Percentiles rank a stretch among this genome's conserved stretches.
Conservation (phyloP, 2,113 vertebrate species). For the Ursus arctos region DNA sequence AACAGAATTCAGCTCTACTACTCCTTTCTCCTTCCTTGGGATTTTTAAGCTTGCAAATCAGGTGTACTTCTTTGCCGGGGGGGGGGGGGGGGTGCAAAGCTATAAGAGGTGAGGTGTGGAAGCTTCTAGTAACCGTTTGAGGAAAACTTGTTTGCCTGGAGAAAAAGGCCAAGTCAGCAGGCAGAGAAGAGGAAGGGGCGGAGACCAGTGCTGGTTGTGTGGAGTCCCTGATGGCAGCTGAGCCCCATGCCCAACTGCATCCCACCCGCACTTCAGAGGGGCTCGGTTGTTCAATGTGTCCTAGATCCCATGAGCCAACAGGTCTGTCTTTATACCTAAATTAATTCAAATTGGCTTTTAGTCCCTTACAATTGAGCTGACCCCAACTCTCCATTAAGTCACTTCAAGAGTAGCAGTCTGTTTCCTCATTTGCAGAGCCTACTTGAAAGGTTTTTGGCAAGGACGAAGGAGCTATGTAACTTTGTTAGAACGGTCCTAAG, state of each 20-base stretch:
- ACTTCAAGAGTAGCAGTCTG: slow-evolving; percentile 29
- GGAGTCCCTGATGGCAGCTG: not conserved
- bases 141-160: not conserved
- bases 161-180: not conserved
- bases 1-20: not conserved
- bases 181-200: not conserved
- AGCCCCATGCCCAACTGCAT: not conserved
- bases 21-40: not conserved
- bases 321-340: slow-evolving; percentile 46
- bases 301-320: slow-evolving; percentile 17
- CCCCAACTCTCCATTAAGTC: not conserved
- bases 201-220: not conserved
- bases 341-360: not conserved
- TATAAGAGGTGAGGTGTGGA: not conserved
- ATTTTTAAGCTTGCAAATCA: not conserved
- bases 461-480: not conserved
- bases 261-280: not conserved
- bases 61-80: not conserved
- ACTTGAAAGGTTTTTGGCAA: slow-evolving; percentile 31
- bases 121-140: not conserved
- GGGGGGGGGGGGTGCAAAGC: not conserved
- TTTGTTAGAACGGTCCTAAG: not conserved
- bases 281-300: not conserved
- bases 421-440: slow-evolving; percentile 50
- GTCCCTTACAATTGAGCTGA: slow-evolving; percentile 25